Percentiles rank a stretch among this genome's conserved stretches.
phyloP scores from a whole-genome alignment of 2,797 vertebrate genomes.

The Gallinago stenura region DNA sequence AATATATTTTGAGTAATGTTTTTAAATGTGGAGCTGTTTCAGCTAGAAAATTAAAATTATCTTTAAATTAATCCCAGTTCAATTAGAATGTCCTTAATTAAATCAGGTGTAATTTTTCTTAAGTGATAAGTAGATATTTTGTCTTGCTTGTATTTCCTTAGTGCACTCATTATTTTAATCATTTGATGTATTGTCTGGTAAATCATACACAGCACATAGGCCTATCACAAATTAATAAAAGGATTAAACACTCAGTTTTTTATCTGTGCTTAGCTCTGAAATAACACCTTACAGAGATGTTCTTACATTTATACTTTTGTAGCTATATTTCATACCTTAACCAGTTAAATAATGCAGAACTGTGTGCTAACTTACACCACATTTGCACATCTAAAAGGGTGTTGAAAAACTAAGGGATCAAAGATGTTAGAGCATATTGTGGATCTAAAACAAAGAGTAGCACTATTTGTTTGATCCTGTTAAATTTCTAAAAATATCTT shows the following conservation, averaged over 20 bases:
- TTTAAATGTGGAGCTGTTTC: not conserved
- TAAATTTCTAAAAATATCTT: constrained; percentile 1
- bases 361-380: not conserved
- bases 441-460: constrained; percentile 1
- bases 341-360: not conserved
- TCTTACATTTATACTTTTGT: not conserved
- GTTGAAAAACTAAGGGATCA: not conserved
- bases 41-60: not conserved
- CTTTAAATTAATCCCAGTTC: not conserved
- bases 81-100: not conserved
- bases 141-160: not conserved
- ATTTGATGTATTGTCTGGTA: not conserved
- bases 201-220: not conserved
- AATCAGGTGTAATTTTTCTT: not conserved
- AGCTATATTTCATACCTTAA: not conserved
- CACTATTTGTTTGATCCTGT: not conserved
- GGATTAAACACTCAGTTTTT: not conserved
- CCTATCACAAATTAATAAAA: not conserved
- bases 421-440: not conserved
- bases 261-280: not conserved
- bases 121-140: not conserved
- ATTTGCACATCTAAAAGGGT: not conserved
- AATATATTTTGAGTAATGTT: not conserved
- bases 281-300: not conserved
- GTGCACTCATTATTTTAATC: not conserved